Evolutionary conservation across 2,113 vertebrate species (phyloP).

Genomic region (Serinus canaria): DNA sequence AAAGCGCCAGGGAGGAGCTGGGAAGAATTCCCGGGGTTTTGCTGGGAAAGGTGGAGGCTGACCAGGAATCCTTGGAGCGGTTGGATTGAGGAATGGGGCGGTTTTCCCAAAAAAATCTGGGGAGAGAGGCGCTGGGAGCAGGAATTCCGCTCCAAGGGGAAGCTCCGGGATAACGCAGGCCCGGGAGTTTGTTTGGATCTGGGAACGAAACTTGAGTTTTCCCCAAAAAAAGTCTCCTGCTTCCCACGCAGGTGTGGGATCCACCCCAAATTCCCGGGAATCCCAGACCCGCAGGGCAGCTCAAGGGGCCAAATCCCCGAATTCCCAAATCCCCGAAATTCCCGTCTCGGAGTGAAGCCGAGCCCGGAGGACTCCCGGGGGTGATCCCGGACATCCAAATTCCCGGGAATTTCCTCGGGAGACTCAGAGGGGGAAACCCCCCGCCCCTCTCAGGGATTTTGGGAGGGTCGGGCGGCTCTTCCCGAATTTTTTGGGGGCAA

Average conservation of each 20-base stretch:
- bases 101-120: fast-evolving
- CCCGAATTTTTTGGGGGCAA: neutral
- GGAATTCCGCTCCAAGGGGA: fast-evolving
- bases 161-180: neutral
- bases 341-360: neutral
- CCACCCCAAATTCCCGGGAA: neutral
- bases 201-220: neutral
- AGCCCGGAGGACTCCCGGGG: neutral
- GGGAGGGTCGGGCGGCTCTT: neutral
- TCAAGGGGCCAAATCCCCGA: neutral
- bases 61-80: neutral
- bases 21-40: neutral
- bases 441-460: neutral
- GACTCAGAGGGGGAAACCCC: no score
- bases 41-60: neutral
- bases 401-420: neutral
- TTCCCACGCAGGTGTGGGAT: fast-evolving
- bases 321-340: neutral
- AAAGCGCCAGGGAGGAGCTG: neutral
- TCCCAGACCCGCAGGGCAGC: neutral
- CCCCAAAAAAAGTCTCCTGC: fast-evolving
- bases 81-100: fast-evolving
- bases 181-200: neutral
- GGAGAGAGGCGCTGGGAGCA: neutral
- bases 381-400: neutral